These are phyloP conservation scores for Mormyrus proboscirostris DNA, from an alignment of 2,797 vertebrate genomes.

Conservation along the genomic window DNA sequence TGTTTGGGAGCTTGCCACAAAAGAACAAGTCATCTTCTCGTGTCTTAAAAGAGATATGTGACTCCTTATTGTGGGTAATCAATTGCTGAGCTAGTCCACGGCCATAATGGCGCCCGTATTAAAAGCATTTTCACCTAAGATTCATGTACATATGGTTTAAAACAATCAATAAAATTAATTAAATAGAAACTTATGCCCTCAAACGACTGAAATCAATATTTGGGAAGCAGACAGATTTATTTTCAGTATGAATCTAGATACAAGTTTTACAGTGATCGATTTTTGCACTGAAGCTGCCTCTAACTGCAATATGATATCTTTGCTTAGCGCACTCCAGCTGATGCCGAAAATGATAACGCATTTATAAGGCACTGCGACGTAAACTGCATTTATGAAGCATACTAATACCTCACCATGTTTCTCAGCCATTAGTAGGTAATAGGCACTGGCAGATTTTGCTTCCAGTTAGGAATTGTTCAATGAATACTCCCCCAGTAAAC, in stretches of 20 bases:
- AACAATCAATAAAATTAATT: slow-evolving; percentile 55
- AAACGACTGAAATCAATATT: slow-evolving; percentile 58
- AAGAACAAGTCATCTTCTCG: slow-evolving; percentile 20
- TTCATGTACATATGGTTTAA: slow-evolving; percentile 45
- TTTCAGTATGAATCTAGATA: slow-evolving; percentile 54
- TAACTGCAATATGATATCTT: slow-evolving; percentile 53
- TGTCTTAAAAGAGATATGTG: slow-evolving; percentile 22
- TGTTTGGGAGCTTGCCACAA: neutral
- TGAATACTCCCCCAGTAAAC: neutral
- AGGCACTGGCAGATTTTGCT: neutral
- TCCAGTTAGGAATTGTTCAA: neutral
- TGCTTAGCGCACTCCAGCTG: slow-evolving; percentile 50
- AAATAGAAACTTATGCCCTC: slow-evolving; percentile 53
- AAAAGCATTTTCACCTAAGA: slow-evolving; percentile 45
- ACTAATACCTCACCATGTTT: neutral
- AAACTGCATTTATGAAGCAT: slow-evolving; percentile 12
- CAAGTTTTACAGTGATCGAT: slow-evolving; percentile 55
- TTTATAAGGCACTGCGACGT: slow-evolving; percentile 2
- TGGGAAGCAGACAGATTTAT: slow-evolving; percentile 52
- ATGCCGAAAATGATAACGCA: slow-evolving; percentile 9
- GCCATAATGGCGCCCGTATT: slow-evolving; percentile 40
- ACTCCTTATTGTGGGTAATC: slow-evolving; percentile 35
- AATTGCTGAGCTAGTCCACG: slow-evolving; percentile 34
- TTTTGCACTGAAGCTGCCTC: slow-evolving; percentile 51
- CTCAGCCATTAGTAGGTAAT: neutral